Evolutionary conservation across 2,888 invertebrate species (phyloP).

Genomic region (Epinotia bilunana): DNA sequence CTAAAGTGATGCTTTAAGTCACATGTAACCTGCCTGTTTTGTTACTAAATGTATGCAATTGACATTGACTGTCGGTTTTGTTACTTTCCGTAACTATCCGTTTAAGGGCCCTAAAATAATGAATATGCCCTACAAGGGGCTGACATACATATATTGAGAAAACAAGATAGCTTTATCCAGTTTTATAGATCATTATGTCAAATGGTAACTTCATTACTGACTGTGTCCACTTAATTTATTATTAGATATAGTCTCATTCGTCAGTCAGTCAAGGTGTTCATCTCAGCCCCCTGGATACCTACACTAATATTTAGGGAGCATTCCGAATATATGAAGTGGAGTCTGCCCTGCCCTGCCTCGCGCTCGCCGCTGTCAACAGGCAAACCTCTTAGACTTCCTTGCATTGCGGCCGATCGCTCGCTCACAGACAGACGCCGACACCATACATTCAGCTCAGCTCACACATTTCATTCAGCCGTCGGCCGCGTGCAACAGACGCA

Average conservation of each 20-base stretch:
- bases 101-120: too few species aligned
- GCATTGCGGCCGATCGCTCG: too few species aligned
- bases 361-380: not conserved
- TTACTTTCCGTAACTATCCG: too few species aligned
- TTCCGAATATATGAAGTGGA: slow-evolving; percentile 1
- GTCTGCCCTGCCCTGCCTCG: not conserved
- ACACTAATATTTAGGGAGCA: slow-evolving; percentile 1
- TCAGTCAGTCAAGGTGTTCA: slow-evolving; percentile 1
- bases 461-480: too few species aligned
- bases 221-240: not conserved
- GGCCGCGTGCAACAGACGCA: too few species aligned
- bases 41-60: too few species aligned
- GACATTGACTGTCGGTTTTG: too few species aligned
- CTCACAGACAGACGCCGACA: too few species aligned
- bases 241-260: not conserved
- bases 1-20: too few species aligned
- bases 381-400: not conserved
- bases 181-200: not conserved
- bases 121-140: not conserved
- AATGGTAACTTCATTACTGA: not conserved
- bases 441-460: too few species aligned
- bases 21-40: too few species aligned
- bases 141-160: not conserved
- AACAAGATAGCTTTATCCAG: not conserved
- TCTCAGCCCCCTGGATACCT: not conserved